phyloP scores from a whole-genome alignment of 2,113 vertebrate genomes.

The Cyanistes caeruleus region DNA sequence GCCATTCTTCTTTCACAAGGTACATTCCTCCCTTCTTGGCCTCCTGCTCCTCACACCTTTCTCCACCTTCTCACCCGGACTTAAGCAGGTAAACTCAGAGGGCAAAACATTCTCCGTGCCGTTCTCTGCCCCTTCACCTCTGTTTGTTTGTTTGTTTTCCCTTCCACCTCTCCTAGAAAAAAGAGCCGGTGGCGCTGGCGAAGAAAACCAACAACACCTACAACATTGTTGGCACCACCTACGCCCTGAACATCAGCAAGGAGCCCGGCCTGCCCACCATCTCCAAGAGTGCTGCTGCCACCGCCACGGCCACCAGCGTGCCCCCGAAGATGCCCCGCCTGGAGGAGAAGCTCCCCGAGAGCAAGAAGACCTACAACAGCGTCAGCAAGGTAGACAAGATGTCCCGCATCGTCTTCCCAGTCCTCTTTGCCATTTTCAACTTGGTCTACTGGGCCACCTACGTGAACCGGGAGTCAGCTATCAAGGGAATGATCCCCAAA shows the following conservation, averaged over 20 bases:
- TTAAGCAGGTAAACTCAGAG: constrained; percentile 25
- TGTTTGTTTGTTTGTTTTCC: not conserved
- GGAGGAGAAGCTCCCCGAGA: constrained; percentile 89
- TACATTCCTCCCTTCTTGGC: not conserved
- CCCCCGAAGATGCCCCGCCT: constrained; percentile 79
- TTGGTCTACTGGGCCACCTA: constrained; percentile 98
- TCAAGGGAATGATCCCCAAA: constrained; percentile 91
- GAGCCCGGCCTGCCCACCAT: constrained; percentile 91
- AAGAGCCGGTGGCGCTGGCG: constrained; percentile 87
- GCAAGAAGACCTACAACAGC: constrained; percentile 96
- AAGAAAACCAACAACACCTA: constrained; percentile 98
- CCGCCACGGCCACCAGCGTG: constrained; percentile 61
- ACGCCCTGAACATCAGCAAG: constrained; percentile 92
- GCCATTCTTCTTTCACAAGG: not conserved
- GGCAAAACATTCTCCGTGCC: not conserved
- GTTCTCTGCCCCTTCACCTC: not conserved
- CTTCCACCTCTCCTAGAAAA: constrained; percentile 81
- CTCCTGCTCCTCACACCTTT: not conserved
- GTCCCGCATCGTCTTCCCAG: constrained; percentile 96
- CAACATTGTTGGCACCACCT: constrained; percentile 98
- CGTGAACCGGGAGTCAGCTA: constrained; percentile 93
- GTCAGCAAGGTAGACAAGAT: constrained; percentile 99
- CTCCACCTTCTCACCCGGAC: not conserved
- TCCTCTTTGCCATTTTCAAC: constrained; percentile 98
- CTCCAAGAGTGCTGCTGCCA: constrained; percentile 85